A percentile compares a stretch with the other conserved stretches of the same genome.
Evolutionary conservation across 1,140 invertebrate species (phyloP).

Genomic region (Amyelois transitella): DNA sequence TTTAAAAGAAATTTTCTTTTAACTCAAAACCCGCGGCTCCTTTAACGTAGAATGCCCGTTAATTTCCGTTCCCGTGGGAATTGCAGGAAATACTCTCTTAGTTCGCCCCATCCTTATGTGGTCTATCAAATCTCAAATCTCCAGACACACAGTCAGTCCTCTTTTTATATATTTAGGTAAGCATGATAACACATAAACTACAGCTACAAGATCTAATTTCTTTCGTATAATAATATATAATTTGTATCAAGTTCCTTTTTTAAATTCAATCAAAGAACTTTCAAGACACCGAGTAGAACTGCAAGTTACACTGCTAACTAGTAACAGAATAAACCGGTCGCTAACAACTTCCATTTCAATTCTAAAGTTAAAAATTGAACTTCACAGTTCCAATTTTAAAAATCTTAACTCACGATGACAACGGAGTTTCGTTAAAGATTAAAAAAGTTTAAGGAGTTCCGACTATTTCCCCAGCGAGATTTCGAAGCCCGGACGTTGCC

Average conservation of each 20-base stretch:
- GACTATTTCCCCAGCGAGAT: slow-evolving; percentile 18
- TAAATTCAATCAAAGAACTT: neutral
- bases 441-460: slow-evolving; percentile 36
- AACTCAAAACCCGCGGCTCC: too few relatives aligned
- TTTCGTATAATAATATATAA: neutral
- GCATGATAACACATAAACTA: too few relatives aligned
- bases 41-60: too few relatives aligned
- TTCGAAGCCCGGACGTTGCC: slow-evolving; percentile 8
- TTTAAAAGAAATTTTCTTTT: too few relatives aligned
- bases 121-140: too few relatives aligned
- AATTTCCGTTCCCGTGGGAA: too few relatives aligned
- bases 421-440: slow-evolving; percentile 36
- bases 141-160: too few relatives aligned
- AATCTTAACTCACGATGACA: slow-evolving; percentile 25
- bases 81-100: too few relatives aligned
- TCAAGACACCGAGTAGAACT: neutral
- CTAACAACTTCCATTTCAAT: slow-evolving; percentile 27
- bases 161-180: too few relatives aligned
- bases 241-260: neutral
- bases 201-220: neutral
- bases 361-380: slow-evolving; percentile 33
- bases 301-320: slow-evolving; percentile 1
- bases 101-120: too few relatives aligned
- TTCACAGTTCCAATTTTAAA: slow-evolving; percentile 24
- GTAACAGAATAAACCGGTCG: slow-evolving; percentile 8